Base-by-base conservation (phyloP, 2,888 invertebrate genomes). In the Tyria jacobaeae region DNA sequence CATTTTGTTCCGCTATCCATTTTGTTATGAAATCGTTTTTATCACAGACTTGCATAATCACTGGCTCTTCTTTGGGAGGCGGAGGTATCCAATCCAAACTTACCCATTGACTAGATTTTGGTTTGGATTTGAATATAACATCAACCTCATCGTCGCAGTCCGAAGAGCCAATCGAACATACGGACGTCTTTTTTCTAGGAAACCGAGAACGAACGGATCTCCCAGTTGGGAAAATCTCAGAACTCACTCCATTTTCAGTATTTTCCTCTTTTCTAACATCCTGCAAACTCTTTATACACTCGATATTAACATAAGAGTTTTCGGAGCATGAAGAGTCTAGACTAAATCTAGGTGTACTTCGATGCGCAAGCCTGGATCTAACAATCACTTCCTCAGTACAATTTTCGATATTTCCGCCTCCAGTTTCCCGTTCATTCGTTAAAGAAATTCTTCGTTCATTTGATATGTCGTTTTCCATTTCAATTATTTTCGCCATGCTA, bases 51-150 rank as follows among this genome's bases (percentile, higher is more conserved):
- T 90, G 91, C 81, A 89, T 85, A 84, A 87, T 91, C 85, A 91
- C 91, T 86, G 93, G 92, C 86, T 92, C 93, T 86, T 92, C 94
- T 88, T 89, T 92, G 84, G 91, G 90, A 71, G 89, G 86, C 75
- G 92, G 93, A 73, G 90, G 94, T 86, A 94, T 94, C 91, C 94
- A 94, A 88, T 94, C 94, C 80, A 94, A 86, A 84, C 94, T 94
- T 71, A 94, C 92, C 94, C 94, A 94, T 69, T 94, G 94, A 94
- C 94, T 94, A 94, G 94, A 94, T 87, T 94, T 94, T 67, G 94
- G 94, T 80, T 94, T 94, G 75, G 94, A 94, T 89, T 94, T 94
- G 85, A 94, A 94, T 84, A 94, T 94, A 70, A 94, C 94, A 81
- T 94, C 94, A 76, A 93, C 87, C 73, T 94, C 94, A 69, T 94